Base-by-base conservation (phyloP, 2,888 invertebrate genomes). In the Parasteatoda lunata region DNA sequence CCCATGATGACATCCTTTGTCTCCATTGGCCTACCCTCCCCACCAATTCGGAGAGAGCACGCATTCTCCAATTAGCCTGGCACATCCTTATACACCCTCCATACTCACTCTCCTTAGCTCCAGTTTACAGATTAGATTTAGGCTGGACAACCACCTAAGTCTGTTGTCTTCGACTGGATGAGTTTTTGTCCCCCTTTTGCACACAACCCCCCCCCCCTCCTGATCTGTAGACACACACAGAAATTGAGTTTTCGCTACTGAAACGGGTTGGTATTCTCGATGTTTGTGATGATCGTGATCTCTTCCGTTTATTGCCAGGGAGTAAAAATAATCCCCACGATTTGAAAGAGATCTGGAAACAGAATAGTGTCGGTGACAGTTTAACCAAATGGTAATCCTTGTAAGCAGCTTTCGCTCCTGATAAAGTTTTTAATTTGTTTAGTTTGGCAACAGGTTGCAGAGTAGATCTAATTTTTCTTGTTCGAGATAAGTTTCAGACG, bases 1-100 rank as follows among this genome's bases (percentile, higher is more conserved):
- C 82, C 68, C 45, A 76, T 72, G 77, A 84, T 81, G 77, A 77
- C 83, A 77, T 84, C 72, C 83, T 84, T 84, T 84, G 83, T 84
- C 83, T 84, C 83, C 71, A 84, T 84, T 84, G 83, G 77, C 71
- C 73, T 48, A 45, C 72, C 15, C 59, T 13, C 59, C 54, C 65
- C 71, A n/a, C 77, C 83, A 9, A 9, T 45, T 49, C 75, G 4
- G 51, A 77, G 66, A 77, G 65, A 51, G 69, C 82, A 59, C 64
- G 82, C 69, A 76, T 59, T 54, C n/a, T 77, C 82, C 75, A 84
- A 77, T 84, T 77, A 76, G 51, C 48, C n/a, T 51, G 52, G 30
- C 30, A 49, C 65, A 65, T 47, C 76, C 71, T 64, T 64, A 70
- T 48, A 8, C 71, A 54, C 54, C 79, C 65, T n/a, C 65, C 59